Base-by-base conservation (phyloP, 2,797 vertebrate species). In the Trematomus bernacchii region DNA sequence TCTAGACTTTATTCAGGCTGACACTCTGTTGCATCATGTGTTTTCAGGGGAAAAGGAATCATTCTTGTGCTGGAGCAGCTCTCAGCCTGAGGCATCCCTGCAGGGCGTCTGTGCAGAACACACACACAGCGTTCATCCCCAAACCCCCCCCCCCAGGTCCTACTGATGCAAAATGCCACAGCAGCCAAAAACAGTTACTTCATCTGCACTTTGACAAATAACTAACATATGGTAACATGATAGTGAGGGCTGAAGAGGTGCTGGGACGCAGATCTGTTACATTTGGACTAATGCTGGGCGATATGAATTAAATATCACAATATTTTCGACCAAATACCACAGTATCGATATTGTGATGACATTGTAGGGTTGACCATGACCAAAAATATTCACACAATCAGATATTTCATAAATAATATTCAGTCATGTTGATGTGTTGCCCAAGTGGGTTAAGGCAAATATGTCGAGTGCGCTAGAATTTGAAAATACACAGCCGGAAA, bases 11-110 rank as follows among this genome's bases (percentile, higher is more conserved):
- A 67, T 73, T 72, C 66, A 55, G 66, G 77, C 59, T 81, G 85
- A 85, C 79, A 64, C 47, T 75, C 44, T 50, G 66, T 88, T 90
- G 79, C 89, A 78, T 91, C 90, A 90, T 58, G 69, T 53, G 8
- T 51, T 76, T 81, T 71, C 27, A 65, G 76, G 21, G 73, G 42
- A 68, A 61, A 58, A 18, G 27, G 27, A 67, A 69, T 71, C 65
- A 73, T 37, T 52, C 52, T 79, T 33, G 27, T 47, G 53, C 15
- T 1, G 23, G 63, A 72, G 63, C 54, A 47, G 68, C 48, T 78
- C 50, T 43, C 65, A 74, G 80, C 90, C 77, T 37, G 60, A 83
- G 80, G 89, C 71, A 7, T 47, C 50, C 7, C 84, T 79, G 73
- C 82, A 79, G 80, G 76, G 44, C 0, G 30, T 71, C 74, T 70